phyloP scores from a whole-genome alignment of 2,888 invertebrate genomes.

The Acanthacorydalis orientalis region DNA sequence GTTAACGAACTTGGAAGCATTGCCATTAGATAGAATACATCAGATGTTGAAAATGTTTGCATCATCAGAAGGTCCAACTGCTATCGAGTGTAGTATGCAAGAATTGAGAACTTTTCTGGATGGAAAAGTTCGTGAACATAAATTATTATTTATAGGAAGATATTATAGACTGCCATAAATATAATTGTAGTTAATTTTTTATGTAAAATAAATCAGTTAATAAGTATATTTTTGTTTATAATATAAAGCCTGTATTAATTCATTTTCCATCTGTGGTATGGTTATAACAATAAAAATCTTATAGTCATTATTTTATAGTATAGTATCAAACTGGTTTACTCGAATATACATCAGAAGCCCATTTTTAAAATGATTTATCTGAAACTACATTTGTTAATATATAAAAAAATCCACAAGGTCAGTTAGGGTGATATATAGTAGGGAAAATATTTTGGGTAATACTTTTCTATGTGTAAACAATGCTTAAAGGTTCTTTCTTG shows the following conservation, averaged over 20 bases:
- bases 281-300: not conserved
- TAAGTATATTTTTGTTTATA: not conserved
- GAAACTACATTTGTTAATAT: no score
- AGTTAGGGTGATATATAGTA: no score
- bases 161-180: constrained; percentile 72
- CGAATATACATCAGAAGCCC: no score
- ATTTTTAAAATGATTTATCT: no score
- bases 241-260: not conserved
- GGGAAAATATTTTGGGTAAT: no score
- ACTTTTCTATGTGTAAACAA: no score
- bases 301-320: no score
- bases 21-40: constrained; percentile 83
- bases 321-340: no score
- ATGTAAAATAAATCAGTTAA: not conserved
- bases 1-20: constrained; percentile 84
- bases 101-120: constrained; percentile 82
- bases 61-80: constrained; percentile 75
- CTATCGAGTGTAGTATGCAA: constrained; percentile 74
- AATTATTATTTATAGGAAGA: constrained; percentile 68
- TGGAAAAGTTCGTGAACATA: constrained; percentile 81
- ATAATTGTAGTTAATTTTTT: constrained; percentile 17
- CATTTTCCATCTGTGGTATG: not conserved
- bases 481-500: no score
- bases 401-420: no score
- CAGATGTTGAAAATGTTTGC: constrained; percentile 96